These are phyloP conservation scores for Pelagia noctiluca DNA, from an alignment of 30 jellyfish, hydroid and myxozoan species.

Conservation along the genomic window DNA sequence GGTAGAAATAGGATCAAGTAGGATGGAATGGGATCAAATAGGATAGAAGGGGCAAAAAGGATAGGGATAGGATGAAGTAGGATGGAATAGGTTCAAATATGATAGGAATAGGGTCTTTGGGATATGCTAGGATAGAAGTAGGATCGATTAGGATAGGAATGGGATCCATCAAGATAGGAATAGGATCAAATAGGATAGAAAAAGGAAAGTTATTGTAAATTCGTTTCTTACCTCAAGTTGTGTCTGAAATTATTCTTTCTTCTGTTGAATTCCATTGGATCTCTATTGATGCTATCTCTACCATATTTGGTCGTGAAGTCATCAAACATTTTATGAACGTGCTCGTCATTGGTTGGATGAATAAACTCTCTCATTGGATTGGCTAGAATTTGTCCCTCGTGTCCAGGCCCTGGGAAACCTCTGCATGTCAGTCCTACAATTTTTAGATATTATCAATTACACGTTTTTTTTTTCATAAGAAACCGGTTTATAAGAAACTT, in stretches of 20 bases:
- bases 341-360: slow-evolving; percentile 79
- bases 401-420: slow-evolving; percentile 99
- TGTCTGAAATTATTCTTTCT: slow-evolving; percentile 59
- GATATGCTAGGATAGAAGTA: neutral
- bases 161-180: neutral
- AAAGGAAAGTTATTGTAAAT: neutral
- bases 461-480: no score
- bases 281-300: slow-evolving; percentile 50
- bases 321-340: slow-evolving; percentile 66
- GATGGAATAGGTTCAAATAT: neutral
- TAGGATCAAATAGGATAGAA: neutral
- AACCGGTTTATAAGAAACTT: no score
- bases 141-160: neutral
- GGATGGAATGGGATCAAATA: neutral
- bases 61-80: neutral
- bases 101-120: neutral
- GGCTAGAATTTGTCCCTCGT: slow-evolving; percentile 86
- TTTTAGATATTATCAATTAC: no score
- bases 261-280: slow-evolving; percentile 38
- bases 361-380: slow-evolving; percentile 85
- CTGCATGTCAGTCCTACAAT: slow-evolving; percentile 77
- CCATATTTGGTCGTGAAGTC: slow-evolving; percentile 63
- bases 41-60: neutral
- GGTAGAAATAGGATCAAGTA: neutral
- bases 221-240: slow-evolving; percentile 61